Conservation (phyloP, 2,888 invertebrate species). For the Andrena marginata region DNA sequence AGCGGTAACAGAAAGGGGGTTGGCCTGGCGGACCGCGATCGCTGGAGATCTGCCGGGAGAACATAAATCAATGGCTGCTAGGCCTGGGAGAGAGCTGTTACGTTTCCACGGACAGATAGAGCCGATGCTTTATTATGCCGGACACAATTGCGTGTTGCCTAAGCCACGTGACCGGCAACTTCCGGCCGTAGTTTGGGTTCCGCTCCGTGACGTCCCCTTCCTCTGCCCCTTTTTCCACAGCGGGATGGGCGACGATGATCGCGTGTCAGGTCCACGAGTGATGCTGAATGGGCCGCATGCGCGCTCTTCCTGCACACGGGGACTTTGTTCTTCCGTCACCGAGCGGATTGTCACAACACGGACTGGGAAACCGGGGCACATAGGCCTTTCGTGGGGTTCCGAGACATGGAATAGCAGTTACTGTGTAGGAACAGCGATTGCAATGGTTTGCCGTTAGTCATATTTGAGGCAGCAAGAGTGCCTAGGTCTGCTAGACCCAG, state of each 20-base stretch:
- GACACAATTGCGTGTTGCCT: slow-evolving; percentile 85
- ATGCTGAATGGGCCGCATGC: slow-evolving; percentile 36
- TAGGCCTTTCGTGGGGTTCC: not conserved
- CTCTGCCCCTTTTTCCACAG: slow-evolving; percentile 33
- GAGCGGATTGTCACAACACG: slow-evolving; percentile 51
- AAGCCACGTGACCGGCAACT: slow-evolving; percentile 85
- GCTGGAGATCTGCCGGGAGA: slow-evolving; percentile 62
- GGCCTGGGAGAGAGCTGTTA: slow-evolving; percentile 68
- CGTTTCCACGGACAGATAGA: slow-evolving; percentile 73
- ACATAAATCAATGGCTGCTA: slow-evolving; percentile 70
- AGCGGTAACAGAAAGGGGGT: slow-evolving; percentile 53
- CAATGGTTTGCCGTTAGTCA: not conserved
- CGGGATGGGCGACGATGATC: slow-evolving; percentile 56
- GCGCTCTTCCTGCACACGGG: slow-evolving; percentile 37
- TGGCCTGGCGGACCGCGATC: slow-evolving; percentile 37
- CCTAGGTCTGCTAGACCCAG: not conserved
- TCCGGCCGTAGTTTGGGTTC: slow-evolving; percentile 84
- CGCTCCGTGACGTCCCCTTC: slow-evolving; percentile 79
- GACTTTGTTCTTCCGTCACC: slow-evolving; percentile 16
- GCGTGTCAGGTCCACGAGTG: slow-evolving; percentile 61
- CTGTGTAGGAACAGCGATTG: not conserved
- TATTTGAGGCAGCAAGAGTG: not conserved
- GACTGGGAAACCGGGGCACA: not conserved
- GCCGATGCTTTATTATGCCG: slow-evolving; percentile 84
- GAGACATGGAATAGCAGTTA: not conserved